Evolutionary conservation across 2,113 vertebrate genomes (phyloP), one percentile per base, ranked within the genome.

Genomic region (Passer montanus): DNA sequence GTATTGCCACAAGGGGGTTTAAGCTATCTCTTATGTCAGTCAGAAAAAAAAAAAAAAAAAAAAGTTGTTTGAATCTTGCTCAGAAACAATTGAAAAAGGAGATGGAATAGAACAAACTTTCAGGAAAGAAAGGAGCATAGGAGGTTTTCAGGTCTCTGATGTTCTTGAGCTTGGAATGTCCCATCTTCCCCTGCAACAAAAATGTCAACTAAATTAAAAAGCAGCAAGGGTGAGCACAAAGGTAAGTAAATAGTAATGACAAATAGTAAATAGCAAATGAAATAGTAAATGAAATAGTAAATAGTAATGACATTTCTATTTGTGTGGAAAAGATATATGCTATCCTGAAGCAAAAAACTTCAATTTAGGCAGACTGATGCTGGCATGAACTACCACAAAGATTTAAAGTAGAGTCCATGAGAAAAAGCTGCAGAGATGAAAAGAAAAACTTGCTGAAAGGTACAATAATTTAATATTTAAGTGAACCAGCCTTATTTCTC

Each of bases 181-280:
- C 1, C 35, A 63, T 30, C 5, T 15, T 55, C 15, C 0, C 0
- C 9, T 68, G 10, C 20, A 68, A 50, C 3, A 1, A n/a, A 62
- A 3, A 3, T 16, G 15, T 15, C 12, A 49, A 20, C 10, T 72
- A 67, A 83, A 67, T 43, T 49, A 37, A 68, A 83, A 62, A 67
- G 1, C 9, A 49, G 2, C 4, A 62, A 35, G 5, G 5, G 16
- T 49, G 2, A 78, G 3, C 6, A 84, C 8, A 76, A 84, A 76
- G 30, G 1, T 18, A 62, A 70, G 11, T 62, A 74, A 94, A 66
- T 39, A 30, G 15, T 43, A 43, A 43, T 43, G 41, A 43, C 14
- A 43, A 43, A 16, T 43, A 43, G 41, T 43, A 43, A 43, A 43
- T 43, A 43, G 41, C 41, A 43, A 43, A 43, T 16, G 15, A 43